Base-by-base conservation (phyloP, 92 coral and sea anemone genomes). In the Pocillopora meandrina region DNA sequence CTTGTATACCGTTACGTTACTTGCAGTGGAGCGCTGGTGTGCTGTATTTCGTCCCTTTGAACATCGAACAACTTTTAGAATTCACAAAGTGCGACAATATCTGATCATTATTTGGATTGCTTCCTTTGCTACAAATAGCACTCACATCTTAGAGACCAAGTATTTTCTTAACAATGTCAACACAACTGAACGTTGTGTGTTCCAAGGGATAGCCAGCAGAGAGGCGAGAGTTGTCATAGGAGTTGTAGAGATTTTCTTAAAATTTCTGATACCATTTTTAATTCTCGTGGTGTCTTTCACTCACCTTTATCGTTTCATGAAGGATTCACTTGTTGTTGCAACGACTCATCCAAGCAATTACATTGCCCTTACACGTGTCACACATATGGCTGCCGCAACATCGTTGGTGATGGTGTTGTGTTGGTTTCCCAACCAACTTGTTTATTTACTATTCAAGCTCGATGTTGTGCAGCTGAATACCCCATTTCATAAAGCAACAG, bases 11-110 rank as follows among this genome's bases (percentile, higher is more conserved):
- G 86, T 87, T 9, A 88, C 92, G 36, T 85, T 92, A 20, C 79
- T 94, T 49, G 92, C 95, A 23, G 85, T 92, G 8, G 98, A 94
- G 59, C 88, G 98, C n/a, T 94, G 98, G 98, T 92, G 82, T 47
- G 98, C 98, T n/a, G 92, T 94, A 7, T 88, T 88, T 16, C 84
- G 90, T 26, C 92, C 94, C 17, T 61, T 94, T 16, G 73, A 64
- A 15, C 88, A 94, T 81, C 87, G 86, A 65, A 84, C 91, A 62
- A 71, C 42, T 19, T 94, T 94, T 72, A 85, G 93, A 21, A 65
- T 83, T 12, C 78, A 86, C 42, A 77, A 79, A 56, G 93, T 94
- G 77, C 90, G 78, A 23, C 66, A 84, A 5, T 90, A 92, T 72
- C 82, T 94, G 34, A 4, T 86, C 0, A 7, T 56, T 4, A 85